phyloP scores from a whole-genome alignment of 2,113 vertebrate genomes.

The Epinephelus cyanopodus region DNA sequence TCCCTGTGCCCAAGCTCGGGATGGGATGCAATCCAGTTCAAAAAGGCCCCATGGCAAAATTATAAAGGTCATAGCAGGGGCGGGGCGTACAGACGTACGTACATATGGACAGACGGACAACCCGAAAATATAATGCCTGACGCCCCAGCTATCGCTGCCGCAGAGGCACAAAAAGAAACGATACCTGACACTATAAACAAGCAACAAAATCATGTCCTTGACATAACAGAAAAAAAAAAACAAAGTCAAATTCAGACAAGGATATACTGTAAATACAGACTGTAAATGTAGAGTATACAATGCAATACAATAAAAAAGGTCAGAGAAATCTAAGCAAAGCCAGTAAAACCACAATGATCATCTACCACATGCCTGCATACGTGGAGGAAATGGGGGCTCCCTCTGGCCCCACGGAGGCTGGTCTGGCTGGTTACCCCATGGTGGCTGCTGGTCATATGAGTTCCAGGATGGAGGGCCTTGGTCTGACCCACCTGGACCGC shows the following conservation, averaged over 20 bases:
- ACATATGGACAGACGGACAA: no score
- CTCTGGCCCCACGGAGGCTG: constrained; percentile 97
- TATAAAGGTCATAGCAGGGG: no score
- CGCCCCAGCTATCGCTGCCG: no score
- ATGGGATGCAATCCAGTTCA: no score
- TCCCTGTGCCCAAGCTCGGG: no score
- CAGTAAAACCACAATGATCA: not conserved
- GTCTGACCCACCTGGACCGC: constrained; percentile 88
- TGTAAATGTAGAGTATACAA: not conserved
- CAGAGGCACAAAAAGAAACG: no score
- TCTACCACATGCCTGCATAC: constrained; percentile 86
- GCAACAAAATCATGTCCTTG: not conserved
- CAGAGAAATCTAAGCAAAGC: not conserved
- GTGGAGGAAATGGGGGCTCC: constrained; percentile 91
- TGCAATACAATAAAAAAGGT: not conserved
- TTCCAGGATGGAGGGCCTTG: constrained; percentile 90
- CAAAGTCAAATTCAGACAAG: not conserved
- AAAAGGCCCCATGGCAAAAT: no score
- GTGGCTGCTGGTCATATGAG: constrained; percentile 91
- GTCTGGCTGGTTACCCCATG: constrained; percentile 93
- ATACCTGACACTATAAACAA: not conserved
- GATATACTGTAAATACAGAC: not conserved
- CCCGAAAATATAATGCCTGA: no score
- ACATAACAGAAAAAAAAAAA: not conserved
- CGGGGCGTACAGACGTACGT: no score